Base-by-base conservation (phyloP, 2,113 vertebrate genomes). In the Meleagris gallopavo region DNA sequence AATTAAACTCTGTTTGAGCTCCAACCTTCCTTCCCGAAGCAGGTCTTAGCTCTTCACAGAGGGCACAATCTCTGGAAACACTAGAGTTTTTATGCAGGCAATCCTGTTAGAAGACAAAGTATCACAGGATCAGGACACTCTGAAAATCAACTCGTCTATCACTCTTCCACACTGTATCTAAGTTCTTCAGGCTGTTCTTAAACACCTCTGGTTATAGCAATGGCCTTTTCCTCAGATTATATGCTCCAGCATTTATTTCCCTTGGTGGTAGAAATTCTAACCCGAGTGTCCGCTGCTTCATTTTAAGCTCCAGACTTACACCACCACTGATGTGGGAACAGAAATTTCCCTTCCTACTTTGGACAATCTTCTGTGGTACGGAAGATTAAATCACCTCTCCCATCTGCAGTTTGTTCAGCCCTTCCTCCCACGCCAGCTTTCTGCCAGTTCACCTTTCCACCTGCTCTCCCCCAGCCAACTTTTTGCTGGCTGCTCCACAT, bases 401-500 rank as follows among this genome's bases (percentile, higher is more conserved):
- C 8, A 9, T 50, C 25, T 21, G 32, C n/a, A 70, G 11, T 70
- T 50, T 50, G 11, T 25, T 70, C 67, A 70, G 17, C 21, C 32
- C 24, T 50, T 70, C n/a, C 67, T 36, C 46, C 45, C 67, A 50
- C 70, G 40, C 2, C 10, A 62, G 4, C 2, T 76, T 88, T 55
- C 13, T 69, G 29, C 2, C 20, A 24, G 5, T 40, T 40, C 22
- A 41, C 10, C 64, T 16, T 87, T 69, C 30, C 46, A 14, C 8
- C 58, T 76, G 18, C 12, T 82, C 29, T 85, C 10, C 43, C 34
- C 8, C 29, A 48, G 69, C 21, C 7, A 54, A 30, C 54, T 55
- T 30, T 55, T 55, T 18, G 54, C 54, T 55, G 54, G 29, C 16
- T 0, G 0, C 4, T 45, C 9, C 25, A 29, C 5, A 0, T 38